phyloP scores from a whole-genome alignment of 2,888 invertebrate genomes.

The Scaptomyza polygonia region DNA sequence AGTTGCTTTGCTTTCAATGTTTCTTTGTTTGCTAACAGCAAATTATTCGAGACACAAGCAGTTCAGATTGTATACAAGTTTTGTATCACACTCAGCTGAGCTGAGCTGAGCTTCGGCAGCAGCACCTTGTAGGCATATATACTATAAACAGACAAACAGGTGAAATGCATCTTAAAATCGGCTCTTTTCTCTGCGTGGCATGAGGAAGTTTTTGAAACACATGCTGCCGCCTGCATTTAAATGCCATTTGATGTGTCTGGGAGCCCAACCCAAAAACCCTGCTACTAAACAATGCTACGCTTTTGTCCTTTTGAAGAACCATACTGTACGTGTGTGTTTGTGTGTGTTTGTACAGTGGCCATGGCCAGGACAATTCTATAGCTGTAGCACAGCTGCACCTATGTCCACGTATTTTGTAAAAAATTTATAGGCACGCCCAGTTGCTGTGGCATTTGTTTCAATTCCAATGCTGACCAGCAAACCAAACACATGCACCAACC shows the following conservation, averaged over 20 bases:
- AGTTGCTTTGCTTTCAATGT: background rate
- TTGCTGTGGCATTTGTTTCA: slow-evolving; percentile 74
- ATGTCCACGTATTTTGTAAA: slow-evolving; percentile 72
- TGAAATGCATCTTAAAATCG: slow-evolving; percentile 9
- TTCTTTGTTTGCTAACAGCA: background rate
- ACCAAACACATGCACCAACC: slow-evolving; percentile 7
- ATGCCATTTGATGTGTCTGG: slow-evolving; percentile 65
- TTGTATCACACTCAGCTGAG: slow-evolving; percentile 20
- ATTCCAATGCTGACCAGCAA: slow-evolving; percentile 55
- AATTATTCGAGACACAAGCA: background rate
- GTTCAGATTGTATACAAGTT: slow-evolving; percentile 1
- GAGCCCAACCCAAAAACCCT: slow-evolving; percentile 34
- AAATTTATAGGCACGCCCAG: slow-evolving; percentile 75
- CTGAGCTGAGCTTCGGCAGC: background rate
- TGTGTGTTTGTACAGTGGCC: slow-evolving; percentile 36
- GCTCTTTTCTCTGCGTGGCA: too few relatives aligned
- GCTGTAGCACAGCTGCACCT: slow-evolving; percentile 56
- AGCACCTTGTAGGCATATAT: slow-evolving; percentile 26
- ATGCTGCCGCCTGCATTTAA: slow-evolving; percentile 71
- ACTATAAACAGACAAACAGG: background rate
- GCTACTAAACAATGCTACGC: slow-evolving; percentile 67
- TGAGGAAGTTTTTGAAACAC: slow-evolving; percentile 19
- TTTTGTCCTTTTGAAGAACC: slow-evolving; percentile 65
- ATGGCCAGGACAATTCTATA: slow-evolving; percentile 26
- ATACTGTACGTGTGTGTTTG: slow-evolving; percentile 4